Percentiles rank a stretch among this genome's conserved stretches.
phyloP scores from a whole-genome alignment of 2,888 invertebrate species.

The Heliconius cydno region DNA sequence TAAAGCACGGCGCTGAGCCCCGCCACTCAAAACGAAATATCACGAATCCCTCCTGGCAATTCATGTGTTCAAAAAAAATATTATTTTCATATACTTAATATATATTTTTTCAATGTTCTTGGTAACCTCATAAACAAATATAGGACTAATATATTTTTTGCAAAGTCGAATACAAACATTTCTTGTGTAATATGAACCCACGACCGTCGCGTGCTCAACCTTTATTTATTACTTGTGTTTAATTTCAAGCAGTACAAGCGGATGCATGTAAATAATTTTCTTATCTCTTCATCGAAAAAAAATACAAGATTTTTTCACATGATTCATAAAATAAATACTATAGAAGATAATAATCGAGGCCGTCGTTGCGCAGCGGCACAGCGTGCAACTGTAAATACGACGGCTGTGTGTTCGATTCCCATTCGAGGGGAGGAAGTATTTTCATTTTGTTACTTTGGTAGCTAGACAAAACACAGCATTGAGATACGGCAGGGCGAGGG shows the following conservation, averaged over 20 bases:
- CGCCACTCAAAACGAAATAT: not conserved
- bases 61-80: no score
- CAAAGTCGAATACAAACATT: not conserved
- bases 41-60: no score
- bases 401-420: not conserved
- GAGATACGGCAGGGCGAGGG: not conserved
- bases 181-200: not conserved
- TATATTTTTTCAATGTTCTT: no score
- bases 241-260: not conserved
- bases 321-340: slow-evolving; percentile 11
- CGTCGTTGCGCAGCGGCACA: not conserved
- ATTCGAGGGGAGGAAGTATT: not conserved
- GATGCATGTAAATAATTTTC: not conserved
- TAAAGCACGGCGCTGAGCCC: not conserved
- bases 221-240: not conserved
- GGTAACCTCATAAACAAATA: no score
- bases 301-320: slow-evolving; percentile 21
- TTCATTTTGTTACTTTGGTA: not conserved
- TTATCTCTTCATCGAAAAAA: slow-evolving; percentile 11
- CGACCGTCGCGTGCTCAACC: not conserved
- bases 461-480: not conserved
- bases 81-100: no score
- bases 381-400: not conserved
- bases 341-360: not conserved
- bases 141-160: not conserved